These are phyloP conservation scores for Parazoanthus atlanticus DNA, from an alignment of 92 coral and sea anemone genomes.

Conservation along the genomic window DNA sequence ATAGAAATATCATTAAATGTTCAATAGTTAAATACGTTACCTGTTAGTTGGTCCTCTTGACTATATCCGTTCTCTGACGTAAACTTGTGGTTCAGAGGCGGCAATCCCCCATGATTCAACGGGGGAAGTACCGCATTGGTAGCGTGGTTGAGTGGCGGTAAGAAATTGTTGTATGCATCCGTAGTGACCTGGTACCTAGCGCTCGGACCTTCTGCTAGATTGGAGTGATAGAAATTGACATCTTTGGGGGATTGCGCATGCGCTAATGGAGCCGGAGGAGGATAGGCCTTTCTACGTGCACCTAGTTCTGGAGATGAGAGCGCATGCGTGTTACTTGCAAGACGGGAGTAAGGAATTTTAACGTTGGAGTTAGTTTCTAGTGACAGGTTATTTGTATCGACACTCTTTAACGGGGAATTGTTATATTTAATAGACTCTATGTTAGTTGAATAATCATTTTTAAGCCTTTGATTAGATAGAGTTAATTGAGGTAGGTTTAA, in stretches of 20 bases:
- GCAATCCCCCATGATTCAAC: slow-evolving; percentile 33
- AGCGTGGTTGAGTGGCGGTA: slow-evolving; percentile 43
- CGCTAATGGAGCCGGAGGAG: slow-evolving; percentile 46
- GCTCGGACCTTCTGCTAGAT: slow-evolving; percentile 38
- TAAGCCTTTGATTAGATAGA: background rate
- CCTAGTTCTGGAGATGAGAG: slow-evolving; percentile 31
- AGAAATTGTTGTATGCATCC: slow-evolving; percentile 35
- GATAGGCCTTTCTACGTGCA: slow-evolving; percentile 36
- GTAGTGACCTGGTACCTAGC: slow-evolving; percentile 41
- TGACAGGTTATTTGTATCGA: background rate
- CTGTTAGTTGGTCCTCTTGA: slow-evolving; percentile 40
- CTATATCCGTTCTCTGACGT: slow-evolving; percentile 39
- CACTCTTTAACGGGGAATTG: background rate
- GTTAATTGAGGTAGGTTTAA: background rate
- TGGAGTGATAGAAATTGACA: slow-evolving; percentile 46
- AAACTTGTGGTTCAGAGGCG: slow-evolving; percentile 41
- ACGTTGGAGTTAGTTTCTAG: background rate
- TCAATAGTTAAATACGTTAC: background rate
- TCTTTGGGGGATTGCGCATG: slow-evolving; percentile 43
- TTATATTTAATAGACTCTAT: background rate
- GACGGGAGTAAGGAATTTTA: background rate
- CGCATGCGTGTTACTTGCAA: slow-evolving; percentile 42
- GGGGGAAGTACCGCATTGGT: slow-evolving; percentile 31
- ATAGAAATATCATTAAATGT: no score
- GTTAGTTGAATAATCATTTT: background rate